Conservation (phyloP, 2,113 vertebrate species). For the Malurus alboscapulatus region DNA sequence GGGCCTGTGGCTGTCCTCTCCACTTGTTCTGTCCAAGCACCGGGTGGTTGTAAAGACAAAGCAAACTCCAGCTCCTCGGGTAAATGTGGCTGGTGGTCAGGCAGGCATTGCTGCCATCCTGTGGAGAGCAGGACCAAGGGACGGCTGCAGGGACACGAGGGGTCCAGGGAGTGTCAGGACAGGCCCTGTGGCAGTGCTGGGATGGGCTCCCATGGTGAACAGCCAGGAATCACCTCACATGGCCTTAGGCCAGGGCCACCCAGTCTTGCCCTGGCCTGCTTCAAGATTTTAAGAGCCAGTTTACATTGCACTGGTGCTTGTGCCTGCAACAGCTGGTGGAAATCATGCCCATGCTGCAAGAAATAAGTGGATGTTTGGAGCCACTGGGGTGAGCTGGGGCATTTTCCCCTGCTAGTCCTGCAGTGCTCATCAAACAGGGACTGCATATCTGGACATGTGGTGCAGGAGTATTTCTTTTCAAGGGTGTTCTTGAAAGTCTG, state of each 20-base stretch:
- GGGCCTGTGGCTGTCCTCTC: fast-evolving
- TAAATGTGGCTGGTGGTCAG: fast-evolving
- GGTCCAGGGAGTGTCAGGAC: neutral
- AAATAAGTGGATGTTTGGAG: fast-evolving
- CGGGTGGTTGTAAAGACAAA: neutral
- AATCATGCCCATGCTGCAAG: fast-evolving
- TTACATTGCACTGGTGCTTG: neutral
- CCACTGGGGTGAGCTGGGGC: fast-evolving
- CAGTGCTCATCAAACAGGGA: neutral
- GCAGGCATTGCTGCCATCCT: constrained; percentile 63
- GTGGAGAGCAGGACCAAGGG: constrained; percentile 7
- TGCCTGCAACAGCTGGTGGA: neutral
- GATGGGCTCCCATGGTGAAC: fast-evolving
- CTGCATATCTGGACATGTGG: fast-evolving
- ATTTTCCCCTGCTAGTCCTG: neutral
- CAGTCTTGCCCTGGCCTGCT: neutral
- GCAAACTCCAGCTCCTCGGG: fast-evolving
- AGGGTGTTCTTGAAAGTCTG: neutral
- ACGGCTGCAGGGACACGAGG: fast-evolving
- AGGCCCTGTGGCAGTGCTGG: fast-evolving
- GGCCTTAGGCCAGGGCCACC: neutral
- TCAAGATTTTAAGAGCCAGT: neutral
- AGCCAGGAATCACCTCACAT: fast-evolving
- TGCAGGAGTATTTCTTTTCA: neutral
- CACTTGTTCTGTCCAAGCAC: neutral